Conservation (phyloP, 1,140 invertebrate species). For the Hylaeus anthracinus region DNA sequence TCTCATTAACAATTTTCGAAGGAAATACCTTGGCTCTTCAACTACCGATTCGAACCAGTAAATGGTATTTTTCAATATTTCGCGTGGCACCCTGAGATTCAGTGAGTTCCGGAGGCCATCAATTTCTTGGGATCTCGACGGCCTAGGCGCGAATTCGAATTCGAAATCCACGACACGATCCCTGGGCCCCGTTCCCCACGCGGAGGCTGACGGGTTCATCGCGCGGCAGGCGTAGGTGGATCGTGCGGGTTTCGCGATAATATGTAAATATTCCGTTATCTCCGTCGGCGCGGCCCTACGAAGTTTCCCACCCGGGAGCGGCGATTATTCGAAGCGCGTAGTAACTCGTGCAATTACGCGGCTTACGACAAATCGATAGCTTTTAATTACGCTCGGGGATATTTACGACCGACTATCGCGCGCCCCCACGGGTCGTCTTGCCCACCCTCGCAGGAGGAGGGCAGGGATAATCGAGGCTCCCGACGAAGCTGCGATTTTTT, state of each 20-base stretch:
- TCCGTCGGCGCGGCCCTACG: slow-evolving; percentile 63
- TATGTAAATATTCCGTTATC: slow-evolving; percentile 81
- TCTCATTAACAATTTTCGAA: too few species aligned
- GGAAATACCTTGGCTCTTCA: too few species aligned
- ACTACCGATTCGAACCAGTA: too few species aligned
- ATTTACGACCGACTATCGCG: slow-evolving; percentile 69
- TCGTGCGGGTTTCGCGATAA: slow-evolving; percentile 71
- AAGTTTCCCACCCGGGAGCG: slow-evolving; percentile 51
- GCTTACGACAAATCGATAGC: slow-evolving; percentile 80
- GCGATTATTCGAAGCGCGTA: slow-evolving; percentile 77
- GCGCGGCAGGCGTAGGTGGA: slow-evolving; percentile 53
- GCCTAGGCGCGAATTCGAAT: slow-evolving; percentile 37
- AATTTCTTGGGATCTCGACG: neutral
- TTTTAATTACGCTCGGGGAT: slow-evolving; percentile 76
- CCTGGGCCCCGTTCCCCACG: neutral
- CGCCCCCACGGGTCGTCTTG: slow-evolving; percentile 40
- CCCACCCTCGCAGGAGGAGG: neutral
- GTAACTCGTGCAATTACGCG: slow-evolving; percentile 80
- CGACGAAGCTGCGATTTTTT: slow-evolving; percentile 7
- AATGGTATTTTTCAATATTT: neutral
- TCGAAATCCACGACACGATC: slow-evolving; percentile 44
- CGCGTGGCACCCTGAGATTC: too few species aligned
- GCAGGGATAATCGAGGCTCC: neutral
- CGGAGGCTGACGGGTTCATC: slow-evolving; percentile 57
- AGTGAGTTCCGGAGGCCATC: neutral